Conservation (phyloP, 2,797 vertebrate genomes). For the Pseudomugil gertrudae region DNA sequence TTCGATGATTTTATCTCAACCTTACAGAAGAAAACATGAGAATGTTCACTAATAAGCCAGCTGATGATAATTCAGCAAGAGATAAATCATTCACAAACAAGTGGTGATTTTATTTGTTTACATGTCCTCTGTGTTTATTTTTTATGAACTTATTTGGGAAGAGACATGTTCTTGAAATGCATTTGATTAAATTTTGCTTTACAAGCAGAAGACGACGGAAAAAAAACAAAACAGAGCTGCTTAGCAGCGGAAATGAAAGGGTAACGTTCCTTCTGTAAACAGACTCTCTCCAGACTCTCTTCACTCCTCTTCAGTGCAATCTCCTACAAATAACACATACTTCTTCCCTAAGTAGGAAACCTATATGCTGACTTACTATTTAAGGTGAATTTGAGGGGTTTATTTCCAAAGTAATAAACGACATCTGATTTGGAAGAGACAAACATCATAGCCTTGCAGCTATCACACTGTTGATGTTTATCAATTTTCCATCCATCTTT, state of each 20-base stretch:
- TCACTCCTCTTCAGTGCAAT: conserved; percentile 19
- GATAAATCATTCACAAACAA: conserved; percentile 1
- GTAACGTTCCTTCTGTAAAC: conserved; percentile 53
- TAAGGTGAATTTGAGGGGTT: conserved; percentile 41
- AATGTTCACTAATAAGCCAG: not conserved
- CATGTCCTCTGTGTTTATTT: not conserved
- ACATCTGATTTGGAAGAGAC: conserved; percentile 18
- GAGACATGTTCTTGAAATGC: conserved; percentile 5
- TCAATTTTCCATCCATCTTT: too few relatives aligned
- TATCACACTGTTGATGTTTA: not conserved
- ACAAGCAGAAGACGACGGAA: conserved; percentile 3
- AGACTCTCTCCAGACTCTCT: conserved; percentile 29
- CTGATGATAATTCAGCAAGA: not conserved
- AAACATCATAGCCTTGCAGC: conserved; percentile 2
- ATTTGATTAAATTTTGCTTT: conserved; percentile 39
- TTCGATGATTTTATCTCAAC: conserved; percentile 13
- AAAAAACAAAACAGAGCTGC: conserved; percentile 19
- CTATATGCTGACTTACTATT: conserved; percentile 23
- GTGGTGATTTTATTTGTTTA: not conserved
- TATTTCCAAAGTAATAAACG: conserved; percentile 39
- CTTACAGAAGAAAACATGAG: conserved; percentile 7
- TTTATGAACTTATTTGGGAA: conserved; percentile 11
- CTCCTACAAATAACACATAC: conserved; percentile 43
- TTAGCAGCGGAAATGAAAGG: conserved; percentile 68
- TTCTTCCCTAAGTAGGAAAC: conserved; percentile 29